Evolutionary conservation across 2,888 invertebrate genomes (phyloP), one percentile per base, ranked within the genome.

Genomic region (Chrysolina haemoptera): DNA sequence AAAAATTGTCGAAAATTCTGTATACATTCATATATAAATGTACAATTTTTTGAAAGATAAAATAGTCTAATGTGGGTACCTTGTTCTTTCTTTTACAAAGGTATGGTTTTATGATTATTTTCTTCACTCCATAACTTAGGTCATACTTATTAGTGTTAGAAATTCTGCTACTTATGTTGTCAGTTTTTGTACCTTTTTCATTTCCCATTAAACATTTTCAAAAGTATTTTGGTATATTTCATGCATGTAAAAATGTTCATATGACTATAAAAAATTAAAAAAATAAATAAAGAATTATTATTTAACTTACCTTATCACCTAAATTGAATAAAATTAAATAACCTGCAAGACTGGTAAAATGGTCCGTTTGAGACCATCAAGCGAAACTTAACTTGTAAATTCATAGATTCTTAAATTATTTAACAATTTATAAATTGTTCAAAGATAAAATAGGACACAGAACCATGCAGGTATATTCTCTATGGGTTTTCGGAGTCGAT

Each of bases 231-330:
- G 84, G 84, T 85, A 84, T 84, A 83, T 84, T 83, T 84, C 82
- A 82, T 86, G 86, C 85, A 86, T 87, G 87, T 87, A 87, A 87
- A 87, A 86, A 86, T 87, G 87, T 87, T 86, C 85, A 87, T 87
- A 86, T 84, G 84, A 85, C 81, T 85, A 86, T 85, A 82, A 83
- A 83, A 84, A 80, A 66, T 66, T 68, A 73, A 22, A 73, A 76
- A 76, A 77, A 69, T 71, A 65, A 20, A 41, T 9, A 12, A n/a
- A n/a, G 11, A 9, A 59, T 9, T 59, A n/a, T 59, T 11, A 59
- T 59, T 59, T 35, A n/a, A 6, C 18, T 18, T 8, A 35, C 35
- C 8, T 35, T 35, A 35, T 8, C 35, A 35, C 35, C n/a, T n/a
- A n/a, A n/a, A n/a, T n/a, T n/a, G n/a, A n/a, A n/a, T n/a, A n/a